These are phyloP conservation scores for Ataeniobius toweri DNA, from an alignment of 2,797 vertebrate species.

Conservation along the genomic window DNA sequence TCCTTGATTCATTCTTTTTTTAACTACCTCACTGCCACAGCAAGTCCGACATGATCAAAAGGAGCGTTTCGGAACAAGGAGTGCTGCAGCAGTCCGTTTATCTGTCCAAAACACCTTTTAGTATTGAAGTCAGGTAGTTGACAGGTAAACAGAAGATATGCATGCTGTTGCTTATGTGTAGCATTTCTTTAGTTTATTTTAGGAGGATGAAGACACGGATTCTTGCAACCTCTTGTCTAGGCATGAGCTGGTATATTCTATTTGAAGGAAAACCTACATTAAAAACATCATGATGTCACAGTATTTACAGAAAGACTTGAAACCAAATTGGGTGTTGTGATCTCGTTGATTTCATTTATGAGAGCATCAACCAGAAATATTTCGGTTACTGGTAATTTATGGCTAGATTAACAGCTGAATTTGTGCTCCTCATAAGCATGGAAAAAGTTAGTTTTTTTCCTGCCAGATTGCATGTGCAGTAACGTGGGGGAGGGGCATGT, in stretches of 20 bases:
- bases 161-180: not conserved
- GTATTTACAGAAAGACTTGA: not conserved
- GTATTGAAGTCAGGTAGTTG: not conserved
- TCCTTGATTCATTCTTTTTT: conserved; percentile 21
- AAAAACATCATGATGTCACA: not conserved
- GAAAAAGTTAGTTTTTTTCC: not conserved
- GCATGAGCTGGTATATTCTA: not conserved
- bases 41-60: conserved; percentile 37
- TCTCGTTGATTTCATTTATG: not conserved
- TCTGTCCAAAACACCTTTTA: not conserved
- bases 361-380: not conserved
- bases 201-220: not conserved
- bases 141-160: not conserved
- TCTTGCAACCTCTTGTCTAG: not conserved
- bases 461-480: not conserved
- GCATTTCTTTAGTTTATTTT: not conserved
- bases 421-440: not conserved
- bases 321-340: not conserved
- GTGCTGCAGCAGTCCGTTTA: conserved; percentile 25
- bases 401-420: not conserved
- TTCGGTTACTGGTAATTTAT: not conserved
- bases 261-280: not conserved
- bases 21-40: conserved; percentile 72
- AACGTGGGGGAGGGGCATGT: not conserved
- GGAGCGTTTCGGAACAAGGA: conserved; percentile 26